A percentile compares a stretch with the other conserved stretches of the same genome.
These are phyloP conservation scores for Solen grandis DNA, from an alignment of 1,140 invertebrate species.

Conservation along the genomic window DNA sequence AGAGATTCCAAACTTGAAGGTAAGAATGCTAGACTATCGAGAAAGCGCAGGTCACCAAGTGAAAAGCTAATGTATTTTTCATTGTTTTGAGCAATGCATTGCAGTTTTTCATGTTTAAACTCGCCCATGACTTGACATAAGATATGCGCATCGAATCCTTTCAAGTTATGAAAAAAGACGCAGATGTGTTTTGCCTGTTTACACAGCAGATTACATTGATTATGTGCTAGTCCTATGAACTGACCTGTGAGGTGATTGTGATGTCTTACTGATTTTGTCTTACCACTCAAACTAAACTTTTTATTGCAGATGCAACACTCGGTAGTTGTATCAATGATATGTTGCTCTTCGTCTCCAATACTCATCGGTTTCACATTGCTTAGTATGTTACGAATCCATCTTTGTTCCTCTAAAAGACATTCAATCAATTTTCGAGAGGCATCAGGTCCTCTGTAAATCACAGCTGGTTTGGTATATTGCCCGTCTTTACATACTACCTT, in stretches of 20 bases:
- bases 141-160: constrained; percentile 77
- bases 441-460: too few species aligned
- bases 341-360: too few species aligned
- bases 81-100: too few species aligned
- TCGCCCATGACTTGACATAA: constrained; percentile 69
- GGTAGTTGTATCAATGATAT: too few species aligned
- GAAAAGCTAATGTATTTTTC: constrained; percentile 57
- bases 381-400: too few species aligned
- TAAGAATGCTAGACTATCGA: constrained; percentile 41
- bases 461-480: too few species aligned
- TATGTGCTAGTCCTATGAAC: constrained; percentile 29
- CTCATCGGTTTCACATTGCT: too few species aligned
- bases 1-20: constrained; percentile 19
- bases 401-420: too few species aligned
- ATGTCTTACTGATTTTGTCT: constrained; percentile 12
- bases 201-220: constrained; percentile 26
- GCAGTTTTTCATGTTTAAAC: constrained; percentile 65
- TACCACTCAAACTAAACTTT: too few species aligned
- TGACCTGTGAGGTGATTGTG: constrained; percentile 46
- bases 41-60: constrained; percentile 40
- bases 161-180: constrained; percentile 79
- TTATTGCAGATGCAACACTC: too few species aligned
- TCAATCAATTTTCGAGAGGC: too few species aligned
- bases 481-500: too few species aligned
- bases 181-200: constrained; percentile 60